Evolutionary conservation across 2,797 vertebrate genomes (phyloP).

Genomic region (Alauda arvensis): DNA sequence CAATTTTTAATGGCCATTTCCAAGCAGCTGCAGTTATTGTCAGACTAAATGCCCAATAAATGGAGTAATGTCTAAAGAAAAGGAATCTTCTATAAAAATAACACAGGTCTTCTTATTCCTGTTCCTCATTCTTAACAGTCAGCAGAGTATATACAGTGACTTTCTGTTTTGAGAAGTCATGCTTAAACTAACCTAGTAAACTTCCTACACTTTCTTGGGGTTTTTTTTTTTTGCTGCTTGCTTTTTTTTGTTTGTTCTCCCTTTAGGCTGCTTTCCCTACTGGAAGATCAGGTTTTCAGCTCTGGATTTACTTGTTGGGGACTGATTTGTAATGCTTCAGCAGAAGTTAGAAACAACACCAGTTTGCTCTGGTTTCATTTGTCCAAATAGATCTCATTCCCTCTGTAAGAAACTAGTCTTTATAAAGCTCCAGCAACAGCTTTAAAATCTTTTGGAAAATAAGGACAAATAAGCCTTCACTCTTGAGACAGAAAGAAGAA

Average conservation of each 20-base stretch:
- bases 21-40: background rate
- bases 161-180: background rate
- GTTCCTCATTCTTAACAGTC: background rate
- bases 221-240: background rate
- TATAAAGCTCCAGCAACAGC: background rate
- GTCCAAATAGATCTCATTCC: background rate
- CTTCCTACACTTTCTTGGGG: background rate
- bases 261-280: background rate
- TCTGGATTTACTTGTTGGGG: background rate
- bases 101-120: background rate
- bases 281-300: background rate
- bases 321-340: background rate
- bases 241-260: accelerated
- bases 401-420: background rate
- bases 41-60: background rate
- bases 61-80: background rate
- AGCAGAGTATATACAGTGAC: background rate
- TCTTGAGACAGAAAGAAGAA: background rate
- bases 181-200: background rate
- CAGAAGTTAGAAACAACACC: background rate
- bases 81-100: background rate
- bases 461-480: background rate
- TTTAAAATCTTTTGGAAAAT: background rate
- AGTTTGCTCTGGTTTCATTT: background rate
- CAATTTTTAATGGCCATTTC: background rate